A percentile compares a stretch with the other conserved stretches of the same genome.
Evolutionary conservation across 2,797 vertebrate genomes (phyloP).

Genomic region (Pygocentrus nattereri): DNA sequence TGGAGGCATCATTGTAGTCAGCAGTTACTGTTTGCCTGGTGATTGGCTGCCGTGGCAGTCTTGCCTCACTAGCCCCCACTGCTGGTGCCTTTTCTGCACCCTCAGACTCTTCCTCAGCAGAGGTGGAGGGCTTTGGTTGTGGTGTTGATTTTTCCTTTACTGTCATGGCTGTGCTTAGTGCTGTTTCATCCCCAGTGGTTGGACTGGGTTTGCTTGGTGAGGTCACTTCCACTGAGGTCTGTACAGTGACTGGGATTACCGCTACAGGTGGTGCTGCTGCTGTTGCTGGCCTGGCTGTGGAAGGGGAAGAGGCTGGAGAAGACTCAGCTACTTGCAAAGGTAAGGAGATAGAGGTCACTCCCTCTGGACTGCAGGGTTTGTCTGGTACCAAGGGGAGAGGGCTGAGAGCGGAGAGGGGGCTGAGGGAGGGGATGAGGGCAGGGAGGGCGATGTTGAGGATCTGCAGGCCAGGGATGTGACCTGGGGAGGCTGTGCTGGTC

Average conservation of each 20-base stretch:
- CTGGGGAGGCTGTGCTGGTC: constrained; percentile 77
- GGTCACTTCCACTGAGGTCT: constrained; percentile 43
- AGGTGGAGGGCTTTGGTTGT: constrained; percentile 44
- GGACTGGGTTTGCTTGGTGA: constrained; percentile 10
- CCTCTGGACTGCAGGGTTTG: constrained; percentile 67
- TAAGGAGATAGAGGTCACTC: constrained; percentile 38
- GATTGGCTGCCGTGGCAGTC: constrained; percentile 59
- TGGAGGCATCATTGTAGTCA: constrained; percentile 90
- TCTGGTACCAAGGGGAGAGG: constrained; percentile 68
- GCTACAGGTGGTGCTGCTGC: constrained; percentile 45
- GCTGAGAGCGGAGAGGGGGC: constrained; percentile 74
- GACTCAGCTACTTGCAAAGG: constrained; percentile 54
- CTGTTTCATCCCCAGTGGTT: constrained; percentile 52
- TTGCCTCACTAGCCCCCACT: constrained; percentile 54
- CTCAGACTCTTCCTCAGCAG: constrained; percentile 46
- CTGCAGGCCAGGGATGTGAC: constrained; percentile 88
- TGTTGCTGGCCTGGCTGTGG: constrained; percentile 53
- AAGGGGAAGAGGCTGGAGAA: constrained; percentile 42
- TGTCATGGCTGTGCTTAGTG: constrained; percentile 49
- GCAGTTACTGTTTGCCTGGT: constrained; percentile 77
- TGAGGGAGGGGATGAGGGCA: constrained; percentile 87
- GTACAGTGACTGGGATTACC: constrained; percentile 50
- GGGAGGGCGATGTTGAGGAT: constrained; percentile 94
- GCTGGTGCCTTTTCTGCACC: constrained; percentile 47
- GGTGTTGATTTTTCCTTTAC: constrained; percentile 51